Evolutionary conservation across 1,140 invertebrate genomes (phyloP).

Genomic region (Sminthurinus signatus): DNA sequence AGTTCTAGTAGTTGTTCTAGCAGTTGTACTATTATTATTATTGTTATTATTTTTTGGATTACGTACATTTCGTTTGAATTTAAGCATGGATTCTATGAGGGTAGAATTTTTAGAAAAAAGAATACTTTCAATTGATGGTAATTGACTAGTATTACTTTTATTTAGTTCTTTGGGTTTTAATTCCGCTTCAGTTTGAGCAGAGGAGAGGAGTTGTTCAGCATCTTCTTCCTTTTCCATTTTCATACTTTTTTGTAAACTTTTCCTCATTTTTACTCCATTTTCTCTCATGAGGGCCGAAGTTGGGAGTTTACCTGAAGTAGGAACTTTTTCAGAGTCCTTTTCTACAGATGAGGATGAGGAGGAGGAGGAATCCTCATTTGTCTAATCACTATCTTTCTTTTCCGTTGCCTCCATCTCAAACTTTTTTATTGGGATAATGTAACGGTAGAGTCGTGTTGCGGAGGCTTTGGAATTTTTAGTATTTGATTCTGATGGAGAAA

Average conservation of each 20-base stretch:
- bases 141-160: not conserved
- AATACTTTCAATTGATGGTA: not conserved
- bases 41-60: not conserved
- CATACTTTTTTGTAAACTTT: slow-evolving; percentile 2
- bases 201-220: not conserved
- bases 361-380: not conserved
- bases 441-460: not conserved
- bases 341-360: not conserved
- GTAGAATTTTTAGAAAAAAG: not conserved
- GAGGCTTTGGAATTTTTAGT: too few species aligned
- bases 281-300: not conserved
- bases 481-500: too few species aligned
- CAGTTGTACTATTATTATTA: slow-evolving; percentile 4
- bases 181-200: slow-evolving; percentile 3
- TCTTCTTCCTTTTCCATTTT: not conserved
- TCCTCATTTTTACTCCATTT: not conserved
- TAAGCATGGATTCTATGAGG: not conserved
- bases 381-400: not conserved
- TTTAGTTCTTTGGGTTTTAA: not conserved
- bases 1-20: not conserved
- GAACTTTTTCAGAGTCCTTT: not conserved
- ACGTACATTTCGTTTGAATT: slow-evolving; percentile 3
- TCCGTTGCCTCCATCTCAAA: too few species aligned
- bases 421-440: not conserved
- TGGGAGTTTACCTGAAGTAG: not conserved